Evolutionary conservation across 2,888 invertebrate genomes (phyloP).

Genomic region (Epinotia bilunana): DNA sequence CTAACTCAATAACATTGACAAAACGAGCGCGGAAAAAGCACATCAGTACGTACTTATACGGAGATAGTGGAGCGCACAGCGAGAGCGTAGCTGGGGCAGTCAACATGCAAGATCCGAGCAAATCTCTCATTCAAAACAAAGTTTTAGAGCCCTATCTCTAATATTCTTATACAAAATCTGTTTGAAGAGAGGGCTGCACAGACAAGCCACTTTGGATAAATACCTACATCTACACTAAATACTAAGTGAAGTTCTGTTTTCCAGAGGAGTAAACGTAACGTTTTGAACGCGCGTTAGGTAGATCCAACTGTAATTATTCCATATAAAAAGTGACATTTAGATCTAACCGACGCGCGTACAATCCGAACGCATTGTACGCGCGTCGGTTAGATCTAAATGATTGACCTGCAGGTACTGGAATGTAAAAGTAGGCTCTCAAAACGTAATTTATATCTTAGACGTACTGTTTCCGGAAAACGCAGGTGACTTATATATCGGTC

Average conservation of each 20-base stretch:
- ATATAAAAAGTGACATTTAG: too few species aligned
- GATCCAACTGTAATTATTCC: too few species aligned
- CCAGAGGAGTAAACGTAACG: too few species aligned
- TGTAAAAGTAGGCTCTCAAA: not conserved
- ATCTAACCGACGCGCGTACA: too few species aligned
- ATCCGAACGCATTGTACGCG: too few species aligned
- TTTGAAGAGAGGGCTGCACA: conserved; percentile 16
- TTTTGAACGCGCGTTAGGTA: too few species aligned
- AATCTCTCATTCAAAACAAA: conserved; percentile 52
- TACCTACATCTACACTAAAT: not conserved
- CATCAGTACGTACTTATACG: conserved; percentile 51
- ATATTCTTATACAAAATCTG: conserved; percentile 17
- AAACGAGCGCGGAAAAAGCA: conserved; percentile 53
- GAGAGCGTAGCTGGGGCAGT: conserved; percentile 48
- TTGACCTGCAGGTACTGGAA: not conserved
- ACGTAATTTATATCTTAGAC: not conserved
- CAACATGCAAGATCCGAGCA: conserved; percentile 54
- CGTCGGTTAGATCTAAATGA: too few species aligned
- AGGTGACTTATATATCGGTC: conserved; percentile 48
- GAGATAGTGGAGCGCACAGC: conserved; percentile 56
- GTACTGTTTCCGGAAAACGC: not conserved
- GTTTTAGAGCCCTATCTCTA: conserved; percentile 28
- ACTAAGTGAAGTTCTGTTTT: not conserved
- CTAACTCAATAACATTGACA: conserved; percentile 58
- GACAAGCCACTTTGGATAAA: conserved; percentile 32